These are phyloP conservation scores for Rotaria magnacalcarata DNA, from an alignment of 2,888 invertebrate genomes.

Conservation along the genomic window DNA sequence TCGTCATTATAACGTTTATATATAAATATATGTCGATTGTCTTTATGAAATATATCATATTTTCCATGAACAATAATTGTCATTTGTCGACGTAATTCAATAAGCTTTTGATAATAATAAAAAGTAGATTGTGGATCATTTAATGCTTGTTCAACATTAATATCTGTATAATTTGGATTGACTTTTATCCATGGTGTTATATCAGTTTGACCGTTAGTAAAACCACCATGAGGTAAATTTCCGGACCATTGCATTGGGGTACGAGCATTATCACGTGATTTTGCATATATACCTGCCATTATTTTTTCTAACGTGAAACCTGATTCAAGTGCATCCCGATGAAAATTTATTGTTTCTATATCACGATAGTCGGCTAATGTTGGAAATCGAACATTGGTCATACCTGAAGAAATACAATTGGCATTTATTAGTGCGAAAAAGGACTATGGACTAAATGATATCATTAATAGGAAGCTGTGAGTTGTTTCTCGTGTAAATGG, in stretches of 20 bases:
- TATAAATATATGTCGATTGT: constrained; percentile 12
- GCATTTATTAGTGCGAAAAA: no score
- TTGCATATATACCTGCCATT: neutral
- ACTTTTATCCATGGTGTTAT: neutral
- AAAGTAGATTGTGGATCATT: neutral
- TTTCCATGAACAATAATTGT: neutral
- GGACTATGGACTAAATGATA: no score
- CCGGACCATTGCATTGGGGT: constrained; percentile 2
- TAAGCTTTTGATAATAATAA: constrained; percentile 27
- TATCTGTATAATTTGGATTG: constrained; percentile 25
- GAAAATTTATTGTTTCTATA: constrained; percentile 27
- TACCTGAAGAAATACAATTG: neutral
- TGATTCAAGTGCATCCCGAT: neutral
- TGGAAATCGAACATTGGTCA: constrained; percentile 18
- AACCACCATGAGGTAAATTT: neutral
- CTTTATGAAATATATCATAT: constrained; percentile 14
- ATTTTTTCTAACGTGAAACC: neutral
- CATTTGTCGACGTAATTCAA: constrained; percentile 15
- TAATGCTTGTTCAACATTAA: constrained; percentile 35
- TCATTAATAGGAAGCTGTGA: no score
- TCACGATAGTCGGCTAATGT: constrained; percentile 10
- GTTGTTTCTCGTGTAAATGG: no score
- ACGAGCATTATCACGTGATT: constrained; percentile 34
- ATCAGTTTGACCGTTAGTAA: neutral
- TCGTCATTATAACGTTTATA: constrained; percentile 14